Conservation (phyloP, 1,140 invertebrate species). For the Philaenus spumarius region DNA sequence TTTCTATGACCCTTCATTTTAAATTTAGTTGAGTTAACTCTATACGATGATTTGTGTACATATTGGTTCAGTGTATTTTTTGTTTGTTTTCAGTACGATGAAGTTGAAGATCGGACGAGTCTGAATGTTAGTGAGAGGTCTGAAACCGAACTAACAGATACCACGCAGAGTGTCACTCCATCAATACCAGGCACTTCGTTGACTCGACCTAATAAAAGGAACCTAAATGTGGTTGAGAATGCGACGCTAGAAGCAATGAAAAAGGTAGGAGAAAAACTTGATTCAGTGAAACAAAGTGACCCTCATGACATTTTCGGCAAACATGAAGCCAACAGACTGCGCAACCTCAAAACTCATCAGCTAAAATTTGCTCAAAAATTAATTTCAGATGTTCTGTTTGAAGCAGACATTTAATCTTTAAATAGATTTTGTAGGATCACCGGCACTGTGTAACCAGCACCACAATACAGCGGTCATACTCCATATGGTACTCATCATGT, state of each 20-base stretch:
- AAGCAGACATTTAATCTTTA: slow-evolving; percentile 18
- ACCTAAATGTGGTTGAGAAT: background rate
- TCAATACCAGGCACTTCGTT: background rate
- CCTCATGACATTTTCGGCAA: slow-evolving; percentile 17
- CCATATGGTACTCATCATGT: no score
- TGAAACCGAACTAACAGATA: background rate
- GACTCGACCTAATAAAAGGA: background rate
- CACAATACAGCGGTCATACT: background rate
- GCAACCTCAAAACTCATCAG: slow-evolving; percentile 13
- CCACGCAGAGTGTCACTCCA: background rate
- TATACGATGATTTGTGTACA: background rate
- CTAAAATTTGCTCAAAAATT: slow-evolving; percentile 21
- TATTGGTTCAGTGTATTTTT: no score
- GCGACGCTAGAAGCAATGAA: background rate
- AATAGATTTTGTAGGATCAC: slow-evolving; percentile 10
- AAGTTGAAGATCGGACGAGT: background rate
- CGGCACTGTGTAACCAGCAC: background rate
- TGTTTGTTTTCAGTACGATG: background rate
- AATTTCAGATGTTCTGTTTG: slow-evolving; percentile 19
- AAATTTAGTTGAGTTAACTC: background rate
- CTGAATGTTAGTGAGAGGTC: background rate
- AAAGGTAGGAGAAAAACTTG: slow-evolving; percentile 8
- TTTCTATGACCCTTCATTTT: background rate
- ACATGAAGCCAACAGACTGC: slow-evolving; percentile 18
- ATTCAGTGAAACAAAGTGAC: background rate